Evolutionary conservation across 2,888 invertebrate species (phyloP), one percentile per base, ranked within the genome.

Genomic region (Tinea trinotella): DNA sequence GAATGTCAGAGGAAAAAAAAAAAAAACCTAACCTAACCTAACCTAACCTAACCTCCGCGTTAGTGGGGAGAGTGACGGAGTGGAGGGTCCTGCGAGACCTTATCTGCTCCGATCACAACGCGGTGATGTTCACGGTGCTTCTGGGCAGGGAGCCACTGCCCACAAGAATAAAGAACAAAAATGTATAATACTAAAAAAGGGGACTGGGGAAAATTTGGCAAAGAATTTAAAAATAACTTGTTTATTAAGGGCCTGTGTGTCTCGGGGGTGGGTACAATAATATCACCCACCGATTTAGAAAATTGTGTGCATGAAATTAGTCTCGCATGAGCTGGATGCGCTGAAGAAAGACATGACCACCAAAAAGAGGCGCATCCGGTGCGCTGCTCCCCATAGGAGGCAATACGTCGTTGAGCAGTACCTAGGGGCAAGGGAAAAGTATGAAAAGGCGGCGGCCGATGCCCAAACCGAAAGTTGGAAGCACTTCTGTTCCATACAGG

Each of bases 391-490:
- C 15, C 9, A 9, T n/a, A 13, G 56, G 30, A 50, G 15, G 18
- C 1, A 17, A 13, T 13, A 34, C 20, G 50, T 52, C 7, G 18
- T 52, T n/a, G 34, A 36, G 4, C n/a, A 52, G n/a, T 56, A 56
- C n/a, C 46, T 40, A 9, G 35, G 40, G 50, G 35, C 46, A 34
- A 50, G 30, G 12, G 12, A 12, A 3, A 36, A 1, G 10, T 56
- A 56, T 10, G 13, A 40, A 15, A 7, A 40, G 20, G 49, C 24
- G 1, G 36, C 35, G 3, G 20, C 10, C 7, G 52, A 24, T 9
- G 56, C 59, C 4, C 53, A 57, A 20, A 54, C 34, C 1, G 7
- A 24, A 1, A 57, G 58, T n/a, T 60, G 57, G 57, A 58, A 57
- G 24, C 30, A 35, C 1, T 57, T 59, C 35, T 59, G 57, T 17